Evolutionary conservation across 2,888 invertebrate species (phyloP), one percentile per base, ranked within the genome.

Genomic region (Trichogramma evanescens): DNA sequence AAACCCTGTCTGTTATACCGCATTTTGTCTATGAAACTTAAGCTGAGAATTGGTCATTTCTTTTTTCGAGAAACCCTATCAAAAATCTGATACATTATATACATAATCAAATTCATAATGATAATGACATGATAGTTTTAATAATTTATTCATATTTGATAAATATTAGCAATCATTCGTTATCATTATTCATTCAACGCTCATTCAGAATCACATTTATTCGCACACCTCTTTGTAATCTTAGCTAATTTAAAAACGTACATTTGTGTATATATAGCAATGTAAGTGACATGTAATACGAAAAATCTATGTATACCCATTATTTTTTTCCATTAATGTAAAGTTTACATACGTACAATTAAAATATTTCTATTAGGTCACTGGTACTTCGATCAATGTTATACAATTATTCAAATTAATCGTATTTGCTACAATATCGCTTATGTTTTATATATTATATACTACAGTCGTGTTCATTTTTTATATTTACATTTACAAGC

Each of bases 311-410:
- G 26, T 26, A 26, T 26, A 26, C 26, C 26, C 26, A 45, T 6
- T 55, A 44, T 43, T 39, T 39, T 44, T 50, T 57, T 58, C 64
- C 56, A 54, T 63, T 50, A 63, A 65, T 67, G 67, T 68, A 67
- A 72, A 72, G 69, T 26, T 26, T 26, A 26, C 26, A 26, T 26
- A 26, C 69, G 66, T 69, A 69, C 68, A 68, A 69, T 68, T 69
- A 70, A 68, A 69, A 60, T 69, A 68, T 69, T 67, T 71, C 63
- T 67, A 66, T 71, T 71, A 71, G 71, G 69, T 71, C 70, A 70
- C 67, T 68, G 70, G 69, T 72, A 72, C 64, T 68, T 67, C 65
- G 66, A 67, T 68, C 63, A 65, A 66, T 67, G 66, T 67, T 67
- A 26, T 26, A 68, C 62, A 62, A 68, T 61, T 59, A 57, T 61